phyloP scores from a whole-genome alignment of 1,140 invertebrate species.

The Littorina saxatilis region DNA sequence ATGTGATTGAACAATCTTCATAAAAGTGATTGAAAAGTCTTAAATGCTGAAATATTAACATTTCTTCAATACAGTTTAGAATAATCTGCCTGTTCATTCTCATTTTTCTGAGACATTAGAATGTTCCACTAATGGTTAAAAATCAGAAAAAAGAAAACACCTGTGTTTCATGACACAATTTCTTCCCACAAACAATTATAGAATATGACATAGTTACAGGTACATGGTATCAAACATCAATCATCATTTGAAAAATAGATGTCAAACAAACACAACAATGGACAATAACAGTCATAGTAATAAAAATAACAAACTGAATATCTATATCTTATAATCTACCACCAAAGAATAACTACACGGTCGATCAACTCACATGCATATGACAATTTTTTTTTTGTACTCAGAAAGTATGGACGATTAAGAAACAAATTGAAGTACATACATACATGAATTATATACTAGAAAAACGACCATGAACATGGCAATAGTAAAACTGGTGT shows the following conservation, averaged over 20 bases:
- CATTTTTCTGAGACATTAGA: no score
- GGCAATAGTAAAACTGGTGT: constrained; percentile 31
- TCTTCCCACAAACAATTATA: not conserved
- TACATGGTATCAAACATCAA: constrained; percentile 3
- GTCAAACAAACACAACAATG: not conserved
- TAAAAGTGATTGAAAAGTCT: no score
- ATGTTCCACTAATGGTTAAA: no score
- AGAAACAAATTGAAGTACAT: not conserved
- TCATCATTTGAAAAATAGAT: constrained; percentile 3
- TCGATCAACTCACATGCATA: constrained; percentile 26
- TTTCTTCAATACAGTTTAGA: no score
- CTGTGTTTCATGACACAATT: not conserved
- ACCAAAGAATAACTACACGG: constrained; percentile 23
- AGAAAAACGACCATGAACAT: constrained; percentile 3
- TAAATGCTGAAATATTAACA: no score
- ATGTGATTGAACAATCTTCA: no score
- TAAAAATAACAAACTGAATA: constrained; percentile 24
- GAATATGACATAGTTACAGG: not conserved
- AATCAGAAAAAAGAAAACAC: no score
- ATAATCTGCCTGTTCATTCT: no score
- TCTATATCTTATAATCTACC: constrained; percentile 22
- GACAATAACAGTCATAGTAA: constrained; percentile 12
- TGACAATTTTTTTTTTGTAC: not conserved
- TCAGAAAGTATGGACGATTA: not conserved
- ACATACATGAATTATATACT: constrained; percentile 18